Base-by-base conservation (phyloP, 2,888 invertebrate species). In the Lithosia quadra region DNA sequence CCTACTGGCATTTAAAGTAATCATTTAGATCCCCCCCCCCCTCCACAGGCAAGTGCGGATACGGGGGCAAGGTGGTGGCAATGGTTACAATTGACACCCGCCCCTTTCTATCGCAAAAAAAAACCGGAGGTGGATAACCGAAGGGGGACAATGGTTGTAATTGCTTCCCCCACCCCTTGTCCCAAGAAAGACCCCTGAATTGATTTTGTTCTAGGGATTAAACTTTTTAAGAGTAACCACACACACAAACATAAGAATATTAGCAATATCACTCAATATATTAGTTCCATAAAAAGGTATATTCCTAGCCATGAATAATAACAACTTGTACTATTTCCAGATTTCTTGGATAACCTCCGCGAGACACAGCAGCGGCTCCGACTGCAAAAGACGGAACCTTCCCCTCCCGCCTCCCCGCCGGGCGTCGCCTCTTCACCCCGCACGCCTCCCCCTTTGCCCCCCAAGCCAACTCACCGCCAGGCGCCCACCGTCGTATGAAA, bases 321-420 rank as follows among this genome's bases (percentile, higher is more conserved):
- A 9, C 2, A 39, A 21, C 2, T 60, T 36, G 3, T 61, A 1
- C 43, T 61, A 11, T 33, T 36, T 67, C 0, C 89, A 93, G 94
- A 93, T 79, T 94, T 94, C 85, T 84, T 93, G 0, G 92, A 93
- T 69, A 93, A 92, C 75, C 92, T 94, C 33, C 92, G 93, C 61
- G 93, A 92, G 72, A 92, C 91, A 1, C 94, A 93, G 65, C 88
- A 93, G 63, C 88, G 92, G 2, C 86, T 86, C 66, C 79, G 90
- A 53, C 82, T 91, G 0, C 86, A 84, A 70, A 63, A 59, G 33
- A 0, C 13, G 15, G 65, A 69, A 4, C 7, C 49, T 61, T 18
- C 79, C 77, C 24, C 85, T 82, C 71, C 79, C 80, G 18, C 87
- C 84, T 63, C 89, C 90, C 79, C 83, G 87, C 0, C 92, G 91